These are phyloP conservation scores for Tetragonisca angustula DNA, from an alignment of 2,888 invertebrate species.

Conservation along the genomic window DNA sequence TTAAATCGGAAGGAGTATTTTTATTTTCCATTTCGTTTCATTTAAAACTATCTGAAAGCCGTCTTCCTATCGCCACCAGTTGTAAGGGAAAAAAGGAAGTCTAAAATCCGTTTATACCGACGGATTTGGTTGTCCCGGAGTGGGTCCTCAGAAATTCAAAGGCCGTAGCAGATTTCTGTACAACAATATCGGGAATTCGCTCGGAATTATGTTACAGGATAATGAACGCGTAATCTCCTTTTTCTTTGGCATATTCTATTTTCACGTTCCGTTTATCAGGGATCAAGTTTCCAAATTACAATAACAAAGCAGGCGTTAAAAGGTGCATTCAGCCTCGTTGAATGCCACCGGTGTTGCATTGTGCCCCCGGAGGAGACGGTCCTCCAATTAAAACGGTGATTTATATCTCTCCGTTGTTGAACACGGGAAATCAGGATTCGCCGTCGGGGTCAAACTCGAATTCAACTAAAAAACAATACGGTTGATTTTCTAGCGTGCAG, in stretches of 20 bases:
- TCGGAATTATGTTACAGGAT: neutral
- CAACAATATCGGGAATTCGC: neutral
- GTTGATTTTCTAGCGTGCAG: neutral
- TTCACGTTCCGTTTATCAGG: neutral
- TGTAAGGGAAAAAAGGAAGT: too few relatives aligned
- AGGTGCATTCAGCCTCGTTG: conserved; percentile 16
- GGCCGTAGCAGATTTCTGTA: neutral
- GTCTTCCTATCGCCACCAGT: too few relatives aligned
- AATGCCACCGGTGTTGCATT: conserved; percentile 10
- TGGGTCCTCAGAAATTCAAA: neutral
- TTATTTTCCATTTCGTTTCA: too few relatives aligned
- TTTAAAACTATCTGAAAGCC: too few relatives aligned
- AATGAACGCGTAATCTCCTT: neutral
- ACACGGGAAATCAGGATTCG: neutral
- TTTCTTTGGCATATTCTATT: neutral
- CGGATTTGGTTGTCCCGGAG: too few relatives aligned
- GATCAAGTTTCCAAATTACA: conserved; percentile 1
- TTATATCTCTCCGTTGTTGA: conserved; percentile 1
- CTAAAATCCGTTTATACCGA: too few relatives aligned
- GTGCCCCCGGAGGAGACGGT: neutral
- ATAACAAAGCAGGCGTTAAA: conserved; percentile 28
- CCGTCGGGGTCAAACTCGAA: neutral
- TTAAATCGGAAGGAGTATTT: too few relatives aligned
- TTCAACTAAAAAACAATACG: neutral
- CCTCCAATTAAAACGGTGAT: conserved; percentile 17